Base-by-base conservation (phyloP, 2,797 vertebrate genomes). In the Enteromius treurensis region DNA sequence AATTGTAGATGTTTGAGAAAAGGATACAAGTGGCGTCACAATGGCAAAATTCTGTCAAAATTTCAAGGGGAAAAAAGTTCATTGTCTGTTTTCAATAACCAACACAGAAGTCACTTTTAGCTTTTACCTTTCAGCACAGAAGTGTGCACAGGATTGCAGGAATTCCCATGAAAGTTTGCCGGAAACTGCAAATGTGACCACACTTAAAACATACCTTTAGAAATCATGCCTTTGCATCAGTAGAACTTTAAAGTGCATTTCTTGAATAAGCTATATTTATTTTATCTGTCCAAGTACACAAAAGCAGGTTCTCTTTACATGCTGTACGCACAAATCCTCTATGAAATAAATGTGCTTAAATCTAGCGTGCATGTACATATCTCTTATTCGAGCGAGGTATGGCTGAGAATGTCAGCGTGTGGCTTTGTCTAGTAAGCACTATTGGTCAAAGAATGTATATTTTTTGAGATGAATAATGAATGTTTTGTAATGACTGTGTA, bases 401-500 rank as follows among this genome's bases (percentile, higher is more conserved):
- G 58, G 29, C 42, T 51, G 58, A 81, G 40, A 86, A 69, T 68
- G 64, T 76, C 62, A 47, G 32, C n/a, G 53, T 75, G 29, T 76
- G 75, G 77, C 34, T 79, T 82, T 65, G 83, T 79, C 29, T 62
- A 80, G 73, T 71, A 86, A 71, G 73, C 77, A 23, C 76, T 80
- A 82, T 80, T 82, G 77, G 70, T 87, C 74, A 77, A 84, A 88
- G 86, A 85, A 85, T 82, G 87, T 87, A 85, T 88, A 89, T 87
- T 85, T 90, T 88, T 88, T 87, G 49, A 85, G 84, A 87, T 85
- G 85, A 82, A 85, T 89, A 83, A 88, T 88, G 87, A 90, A 79
- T 87, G 85, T 87, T 84, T 74, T 91, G 90, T 89, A 87, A 70
- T 21, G 81, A 82, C 13, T 85, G 90, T 82, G 86, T 89, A 90